Percentiles rank a stretch among this genome's conserved stretches.
Conservation (phyloP, 2,113 vertebrate genomes). For the Oreochromis aureus region DNA sequence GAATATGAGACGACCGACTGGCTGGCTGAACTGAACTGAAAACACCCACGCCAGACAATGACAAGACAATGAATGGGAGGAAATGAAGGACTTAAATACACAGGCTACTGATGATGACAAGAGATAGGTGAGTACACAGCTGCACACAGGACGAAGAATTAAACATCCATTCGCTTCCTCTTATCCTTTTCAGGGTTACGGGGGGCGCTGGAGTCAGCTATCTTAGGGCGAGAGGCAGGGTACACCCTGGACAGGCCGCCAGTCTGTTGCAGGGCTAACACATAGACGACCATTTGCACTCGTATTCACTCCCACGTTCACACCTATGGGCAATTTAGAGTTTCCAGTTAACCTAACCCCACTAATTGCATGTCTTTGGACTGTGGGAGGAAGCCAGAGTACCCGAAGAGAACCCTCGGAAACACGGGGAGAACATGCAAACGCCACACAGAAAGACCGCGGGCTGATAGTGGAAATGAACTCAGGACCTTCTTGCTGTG, state of each 20-base stretch:
- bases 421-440: background rate
- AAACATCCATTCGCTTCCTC: background rate
- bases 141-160: background rate
- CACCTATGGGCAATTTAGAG: background rate
- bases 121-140: background rate
- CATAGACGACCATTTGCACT: background rate
- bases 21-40: background rate
- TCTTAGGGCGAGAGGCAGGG: background rate
- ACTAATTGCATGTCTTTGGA: background rate
- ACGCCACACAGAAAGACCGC: background rate
- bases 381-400: background rate
- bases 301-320: background rate
- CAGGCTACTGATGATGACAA: background rate
- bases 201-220: background rate
- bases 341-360: background rate
- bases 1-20: background rate
- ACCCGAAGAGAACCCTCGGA: background rate
- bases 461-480: background rate
- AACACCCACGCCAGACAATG: rapidly evolving
- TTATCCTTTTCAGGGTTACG: background rate
- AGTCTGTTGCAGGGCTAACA: background rate
- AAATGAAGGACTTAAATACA: background rate
- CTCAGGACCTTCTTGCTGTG: background rate
- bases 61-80: background rate
- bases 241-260: background rate